These are phyloP conservation scores for Deilephila porcellus DNA, from an alignment of 2,888 invertebrate genomes.

Conservation along the genomic window DNA sequence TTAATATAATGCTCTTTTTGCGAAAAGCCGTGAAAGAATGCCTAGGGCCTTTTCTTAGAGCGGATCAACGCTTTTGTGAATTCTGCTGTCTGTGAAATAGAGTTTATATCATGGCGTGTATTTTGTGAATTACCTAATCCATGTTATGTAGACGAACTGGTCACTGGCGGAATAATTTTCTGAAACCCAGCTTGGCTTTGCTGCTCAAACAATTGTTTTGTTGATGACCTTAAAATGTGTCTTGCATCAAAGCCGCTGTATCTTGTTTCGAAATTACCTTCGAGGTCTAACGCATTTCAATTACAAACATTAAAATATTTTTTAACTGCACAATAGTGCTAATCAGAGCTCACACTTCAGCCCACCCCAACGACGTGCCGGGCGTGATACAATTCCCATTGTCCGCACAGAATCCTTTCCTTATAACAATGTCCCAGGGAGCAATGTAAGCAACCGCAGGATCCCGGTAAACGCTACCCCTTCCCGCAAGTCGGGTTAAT, in stretches of 20 bases:
- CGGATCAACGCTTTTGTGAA: slow-evolving; percentile 8
- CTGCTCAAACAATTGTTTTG: too few relatives aligned
- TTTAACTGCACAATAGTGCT: neutral
- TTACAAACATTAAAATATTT: neutral
- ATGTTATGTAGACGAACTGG: too few relatives aligned
- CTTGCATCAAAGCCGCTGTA: too few relatives aligned
- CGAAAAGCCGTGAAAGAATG: slow-evolving; percentile 13
- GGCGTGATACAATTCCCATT: slow-evolving; percentile 13
- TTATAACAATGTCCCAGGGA: slow-evolving; percentile 31
- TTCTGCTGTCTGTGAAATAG: neutral
- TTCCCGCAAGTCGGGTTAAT: slow-evolving; percentile 29
- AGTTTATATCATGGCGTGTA: neutral
- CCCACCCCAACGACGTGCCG: neutral
- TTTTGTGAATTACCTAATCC: too few relatives aligned
- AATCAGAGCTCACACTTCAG: neutral
- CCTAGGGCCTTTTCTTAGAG: neutral
- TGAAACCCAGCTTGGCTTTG: too few relatives aligned
- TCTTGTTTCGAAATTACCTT: too few relatives aligned
- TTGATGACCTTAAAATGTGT: too few relatives aligned
- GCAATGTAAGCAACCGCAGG: slow-evolving; percentile 29
- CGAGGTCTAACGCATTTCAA: too few relatives aligned
- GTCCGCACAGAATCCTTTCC: slow-evolving; percentile 27
- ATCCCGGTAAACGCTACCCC: slow-evolving; percentile 30
- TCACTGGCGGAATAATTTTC: too few relatives aligned
- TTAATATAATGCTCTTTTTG: slow-evolving; percentile 20